Percentiles rank a stretch among this genome's conserved stretches.
phyloP scores from a whole-genome alignment of 23 tunicate species.

The Aplidium turbinatum region DNA sequence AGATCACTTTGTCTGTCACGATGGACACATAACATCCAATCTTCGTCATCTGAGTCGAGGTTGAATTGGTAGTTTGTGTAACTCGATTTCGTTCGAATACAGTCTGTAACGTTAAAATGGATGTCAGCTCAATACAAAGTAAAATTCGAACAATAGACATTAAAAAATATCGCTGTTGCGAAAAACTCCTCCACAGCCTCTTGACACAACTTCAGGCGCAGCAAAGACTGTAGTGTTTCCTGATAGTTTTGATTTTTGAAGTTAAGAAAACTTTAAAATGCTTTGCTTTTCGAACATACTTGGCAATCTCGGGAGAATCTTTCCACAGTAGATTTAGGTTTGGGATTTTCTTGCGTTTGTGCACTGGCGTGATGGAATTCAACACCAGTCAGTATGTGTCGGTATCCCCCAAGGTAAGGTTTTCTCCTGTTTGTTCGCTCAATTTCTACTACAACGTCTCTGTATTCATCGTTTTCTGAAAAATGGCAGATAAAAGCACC shows the following conservation, averaged over 20 bases:
- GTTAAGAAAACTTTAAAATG: too few species aligned
- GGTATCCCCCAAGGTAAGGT: conserved; percentile 87
- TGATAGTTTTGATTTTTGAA: too few species aligned
- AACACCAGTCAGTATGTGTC: conserved; percentile 73
- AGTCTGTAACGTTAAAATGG: conserved; percentile 42
- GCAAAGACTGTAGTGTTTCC: too few species aligned
- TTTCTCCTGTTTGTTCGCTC: conserved; percentile 45
- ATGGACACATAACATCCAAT: conserved; percentile 67
- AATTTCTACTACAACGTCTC: conserved; percentile 72
- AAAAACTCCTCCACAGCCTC: too few species aligned
- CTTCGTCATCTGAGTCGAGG: conserved; percentile 91
- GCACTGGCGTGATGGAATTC: conserved; percentile 84
- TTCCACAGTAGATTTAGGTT: conserved; percentile 28
- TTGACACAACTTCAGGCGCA: too few species aligned
- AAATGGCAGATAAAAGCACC: not conserved
- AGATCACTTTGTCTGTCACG: conserved; percentile 53
- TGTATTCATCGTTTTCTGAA: conserved; percentile 53
- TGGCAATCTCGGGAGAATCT: conserved; percentile 75
- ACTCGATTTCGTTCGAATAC: conserved; percentile 51
- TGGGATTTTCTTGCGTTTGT: conserved; percentile 54
- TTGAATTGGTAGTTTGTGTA: conserved; percentile 77
- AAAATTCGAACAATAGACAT: too few species aligned
- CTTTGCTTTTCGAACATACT: too few species aligned
- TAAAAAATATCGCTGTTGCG: too few species aligned
- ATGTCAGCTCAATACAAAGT: not conserved